Evolutionary conservation across 2,797 vertebrate genomes (phyloP), one percentile per base, ranked within the genome.

Genomic region (Eremophila alpestris): DNA sequence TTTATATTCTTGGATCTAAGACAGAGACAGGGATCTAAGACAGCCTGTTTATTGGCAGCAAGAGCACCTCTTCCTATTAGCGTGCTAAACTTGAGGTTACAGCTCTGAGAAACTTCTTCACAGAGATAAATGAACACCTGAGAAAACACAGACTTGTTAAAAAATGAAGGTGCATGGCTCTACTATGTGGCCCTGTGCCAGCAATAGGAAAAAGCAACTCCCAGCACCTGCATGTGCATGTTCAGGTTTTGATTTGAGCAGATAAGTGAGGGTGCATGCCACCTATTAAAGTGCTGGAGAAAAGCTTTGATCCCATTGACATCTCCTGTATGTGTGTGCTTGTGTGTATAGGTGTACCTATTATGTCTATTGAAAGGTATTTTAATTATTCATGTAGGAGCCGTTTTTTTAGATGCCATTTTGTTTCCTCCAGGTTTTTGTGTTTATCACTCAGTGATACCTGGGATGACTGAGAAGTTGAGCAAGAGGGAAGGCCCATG

Each of bases 241-340:
- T 51, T 81, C 75, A 93, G 80, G 82, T 92, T 93, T 71, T 87
- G 92, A 95, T 95, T 96, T 84, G 78, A 78, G 68, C 71, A 94
- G 96, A 94, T 92, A 97, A 87, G 43, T 19, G 58, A 83, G 56
- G 90, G 71, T 89, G 89, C 92, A 79, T 83, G 95, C 87, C 91
- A 95, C 79, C 76, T 93, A 96, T 96, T 94, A 93, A 93, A 84
- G 70, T 88, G 51, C 70, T 96, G 92, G 87, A 95, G 94, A 95
- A 96, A 95, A 86, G 89, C 94, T 96, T 96, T 97, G 92, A 97
- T 93, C 94, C 83, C 82, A 69, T 21, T 96, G 89, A 93, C 52
- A 3, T 83, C 62, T 79, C 41, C 84, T 78, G 10, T 55, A 78
- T 32, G 30, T 45, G 71, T 88, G 71, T 90, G 60, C 76, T 48